phyloP scores from a whole-genome alignment of 2,113 vertebrate genomes.

The Helogale parvula region DNA sequence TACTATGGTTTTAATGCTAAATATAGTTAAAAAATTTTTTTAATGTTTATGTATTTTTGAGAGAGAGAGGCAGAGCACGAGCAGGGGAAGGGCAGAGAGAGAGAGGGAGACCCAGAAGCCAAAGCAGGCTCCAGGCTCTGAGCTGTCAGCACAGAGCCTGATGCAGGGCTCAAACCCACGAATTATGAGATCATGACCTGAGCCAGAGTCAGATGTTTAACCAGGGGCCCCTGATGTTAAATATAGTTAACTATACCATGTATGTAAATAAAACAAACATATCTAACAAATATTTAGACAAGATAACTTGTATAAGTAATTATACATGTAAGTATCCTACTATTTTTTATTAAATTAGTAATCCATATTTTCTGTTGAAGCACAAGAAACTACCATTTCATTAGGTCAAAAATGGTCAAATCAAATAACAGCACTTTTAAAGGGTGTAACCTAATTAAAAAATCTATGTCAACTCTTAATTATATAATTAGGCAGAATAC shows the following conservation, averaged over 20 bases:
- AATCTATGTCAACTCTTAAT: not conserved
- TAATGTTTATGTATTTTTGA: too few species aligned
- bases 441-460: not conserved
- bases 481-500: not conserved
- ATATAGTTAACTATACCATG: not conserved
- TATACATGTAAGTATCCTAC: not conserved
- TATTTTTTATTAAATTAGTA: slow-evolving; percentile 38
- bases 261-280: not conserved
- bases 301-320: not conserved
- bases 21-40: too few species aligned
- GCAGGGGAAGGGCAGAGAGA: too few species aligned
- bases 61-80: too few species aligned
- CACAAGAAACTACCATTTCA: not conserved
- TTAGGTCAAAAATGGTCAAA: not conserved
- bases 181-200: too few species aligned
- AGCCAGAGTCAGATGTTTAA: too few species aligned
- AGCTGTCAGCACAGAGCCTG: too few species aligned
- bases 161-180: too few species aligned
- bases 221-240: not conserved
- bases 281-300: not conserved
- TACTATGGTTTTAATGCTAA: not conserved
- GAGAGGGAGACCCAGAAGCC: too few species aligned
- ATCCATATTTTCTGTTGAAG: not conserved
- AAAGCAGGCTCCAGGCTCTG: too few species aligned
- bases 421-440: not conserved